Conservation (phyloP, 2,113 vertebrate species). For the Anolis carolinensis region DNA sequence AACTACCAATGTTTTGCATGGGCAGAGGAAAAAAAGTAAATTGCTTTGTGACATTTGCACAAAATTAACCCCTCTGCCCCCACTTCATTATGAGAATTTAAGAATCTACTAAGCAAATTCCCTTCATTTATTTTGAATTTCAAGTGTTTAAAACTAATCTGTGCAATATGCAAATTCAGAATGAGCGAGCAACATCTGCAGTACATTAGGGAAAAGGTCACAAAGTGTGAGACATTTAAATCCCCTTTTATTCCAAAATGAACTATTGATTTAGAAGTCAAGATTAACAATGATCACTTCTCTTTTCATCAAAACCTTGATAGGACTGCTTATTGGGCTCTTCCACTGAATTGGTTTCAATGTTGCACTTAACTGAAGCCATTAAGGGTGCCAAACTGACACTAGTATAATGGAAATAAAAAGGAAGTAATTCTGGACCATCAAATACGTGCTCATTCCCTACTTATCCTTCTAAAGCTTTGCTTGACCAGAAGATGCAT, state of each 20-base stretch:
- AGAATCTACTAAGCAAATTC: slow-evolving; percentile 20
- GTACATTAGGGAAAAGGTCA: not conserved
- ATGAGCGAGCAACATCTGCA: not conserved
- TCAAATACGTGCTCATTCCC: not conserved
- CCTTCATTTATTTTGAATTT: not conserved
- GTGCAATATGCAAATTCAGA: not conserved
- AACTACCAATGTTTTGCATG: not conserved
- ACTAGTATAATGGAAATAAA: not conserved
- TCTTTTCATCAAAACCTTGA: not conserved
- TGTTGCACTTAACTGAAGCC: not conserved
- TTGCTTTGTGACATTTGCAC: not conserved
- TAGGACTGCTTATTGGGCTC: not conserved
- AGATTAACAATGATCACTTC: not conserved
- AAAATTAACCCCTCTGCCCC: not conserved
- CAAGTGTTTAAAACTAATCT: not conserved
- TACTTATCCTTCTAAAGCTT: not conserved
- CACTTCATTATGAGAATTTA: slow-evolving; percentile 1
- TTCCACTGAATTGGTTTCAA: not conserved
- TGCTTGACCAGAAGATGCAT: not conserved
- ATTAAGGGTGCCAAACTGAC: not conserved
- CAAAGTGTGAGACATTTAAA: not conserved
- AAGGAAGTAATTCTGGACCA: no score
- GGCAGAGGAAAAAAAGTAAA: slow-evolving; percentile 5
- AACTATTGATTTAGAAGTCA: slow-evolving; percentile 12
- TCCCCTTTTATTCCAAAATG: not conserved